Percentiles rank a stretch among this genome's conserved stretches.
Evolutionary conservation across 1,140 invertebrate species (phyloP).

Genomic region (Aphelinus atriplicis): DNA sequence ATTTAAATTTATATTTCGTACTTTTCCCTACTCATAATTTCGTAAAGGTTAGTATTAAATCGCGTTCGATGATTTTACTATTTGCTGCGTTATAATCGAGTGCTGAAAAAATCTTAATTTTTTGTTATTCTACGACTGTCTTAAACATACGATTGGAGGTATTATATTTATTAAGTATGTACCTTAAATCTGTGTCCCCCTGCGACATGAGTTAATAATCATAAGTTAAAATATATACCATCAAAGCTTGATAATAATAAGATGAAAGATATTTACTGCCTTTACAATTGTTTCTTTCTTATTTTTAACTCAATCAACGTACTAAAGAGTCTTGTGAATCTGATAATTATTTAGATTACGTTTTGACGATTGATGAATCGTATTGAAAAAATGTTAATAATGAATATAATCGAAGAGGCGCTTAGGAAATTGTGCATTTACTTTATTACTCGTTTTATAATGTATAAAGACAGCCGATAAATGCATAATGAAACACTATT

Average conservation of each 20-base stretch:
- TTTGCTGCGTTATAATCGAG: no score
- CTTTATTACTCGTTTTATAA: slow-evolving; percentile 35
- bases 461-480: slow-evolving; percentile 33
- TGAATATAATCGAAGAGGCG: slow-evolving; percentile 27
- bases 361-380: slow-evolving; percentile 38
- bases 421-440: slow-evolving; percentile 36
- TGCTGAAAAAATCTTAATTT: not conserved
- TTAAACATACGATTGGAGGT: slow-evolving; percentile 22
- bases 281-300: slow-evolving; percentile 27
- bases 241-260: slow-evolving; percentile 35
- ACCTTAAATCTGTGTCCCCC: slow-evolving; percentile 32
- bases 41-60: no score
- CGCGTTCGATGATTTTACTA: no score
- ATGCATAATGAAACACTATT: slow-evolving; percentile 34
- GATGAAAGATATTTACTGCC: slow-evolving; percentile 31
- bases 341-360: slow-evolving; percentile 33
- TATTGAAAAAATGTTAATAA: slow-evolving; percentile 20
- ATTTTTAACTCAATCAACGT: slow-evolving; percentile 29
- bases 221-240: slow-evolving; percentile 35
- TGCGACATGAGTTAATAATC: slow-evolving; percentile 21
- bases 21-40: no score
- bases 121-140: slow-evolving; percentile 10
- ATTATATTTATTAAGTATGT: slow-evolving; percentile 39
- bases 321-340: slow-evolving; percentile 27
- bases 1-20: no score